Evolutionary conservation across 2,113 vertebrate species (phyloP).

Genomic region (Elephas maximus): DNA sequence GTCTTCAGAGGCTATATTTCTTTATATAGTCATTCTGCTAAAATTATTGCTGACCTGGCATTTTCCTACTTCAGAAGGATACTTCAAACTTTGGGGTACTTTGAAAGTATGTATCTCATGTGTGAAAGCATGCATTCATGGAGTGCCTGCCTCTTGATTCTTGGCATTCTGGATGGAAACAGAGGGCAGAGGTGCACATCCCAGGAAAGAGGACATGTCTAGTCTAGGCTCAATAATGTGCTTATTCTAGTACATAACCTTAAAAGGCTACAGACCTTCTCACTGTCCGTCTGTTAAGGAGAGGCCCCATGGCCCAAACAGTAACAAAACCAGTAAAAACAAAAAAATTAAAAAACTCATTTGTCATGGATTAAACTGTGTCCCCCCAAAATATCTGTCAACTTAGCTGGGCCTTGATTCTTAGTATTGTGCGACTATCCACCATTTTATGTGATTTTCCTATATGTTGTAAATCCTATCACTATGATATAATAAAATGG

Average conservation of each 20-base stretch:
- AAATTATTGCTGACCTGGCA: conserved; percentile 57
- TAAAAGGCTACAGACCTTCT: not conserved
- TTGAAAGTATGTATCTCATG: not conserved
- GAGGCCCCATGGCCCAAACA: not conserved
- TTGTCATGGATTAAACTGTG: too few species aligned
- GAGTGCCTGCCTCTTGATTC: conserved; percentile 8
- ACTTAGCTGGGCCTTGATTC: too few species aligned
- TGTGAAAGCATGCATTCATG: not conserved
- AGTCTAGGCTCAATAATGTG: not conserved
- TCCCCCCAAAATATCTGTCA: too few species aligned
- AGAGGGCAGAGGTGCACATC: not conserved
- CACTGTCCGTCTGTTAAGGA: not conserved
- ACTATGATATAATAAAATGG: too few species aligned
- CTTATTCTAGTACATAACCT: not conserved
- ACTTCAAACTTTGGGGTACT: conserved; percentile 4
- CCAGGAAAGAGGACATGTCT: not conserved
- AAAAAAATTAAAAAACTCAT: not conserved
- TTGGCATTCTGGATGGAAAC: conserved; percentile 52
- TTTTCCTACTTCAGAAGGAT: conserved; percentile 27
- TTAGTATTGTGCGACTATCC: too few species aligned
- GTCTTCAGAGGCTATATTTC: conserved; percentile 61
- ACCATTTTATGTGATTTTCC: too few species aligned
- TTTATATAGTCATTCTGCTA: conserved; percentile 58
- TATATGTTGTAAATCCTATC: too few species aligned
- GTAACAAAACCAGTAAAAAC: not conserved